phyloP scores from a whole-genome alignment of 2,113 vertebrate species.

The Galeopterus variegatus region DNA sequence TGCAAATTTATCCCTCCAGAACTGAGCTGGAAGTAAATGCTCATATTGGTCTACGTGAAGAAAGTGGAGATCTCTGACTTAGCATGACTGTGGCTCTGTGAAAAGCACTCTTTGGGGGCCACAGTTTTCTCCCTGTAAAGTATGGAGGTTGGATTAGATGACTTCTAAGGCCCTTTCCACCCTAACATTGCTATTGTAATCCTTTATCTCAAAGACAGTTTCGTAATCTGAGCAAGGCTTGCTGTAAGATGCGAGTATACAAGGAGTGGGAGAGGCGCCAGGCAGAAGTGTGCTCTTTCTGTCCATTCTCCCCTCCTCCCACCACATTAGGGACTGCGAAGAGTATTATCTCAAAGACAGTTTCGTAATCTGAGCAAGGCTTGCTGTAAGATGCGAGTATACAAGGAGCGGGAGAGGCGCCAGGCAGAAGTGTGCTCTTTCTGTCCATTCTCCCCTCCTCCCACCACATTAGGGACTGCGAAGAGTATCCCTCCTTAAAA shows the following conservation, averaged over 20 bases:
- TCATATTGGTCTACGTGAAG: not conserved
- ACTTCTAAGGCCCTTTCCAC: not conserved
- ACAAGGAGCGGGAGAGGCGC: not conserved
- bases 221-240: not conserved
- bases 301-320: not conserved
- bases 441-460: not conserved
- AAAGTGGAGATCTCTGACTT: not conserved
- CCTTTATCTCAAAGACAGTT: constrained; percentile 23
- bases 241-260: not conserved
- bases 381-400: not conserved
- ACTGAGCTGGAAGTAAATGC: not conserved
- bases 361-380: not conserved
- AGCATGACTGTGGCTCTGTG: not conserved
- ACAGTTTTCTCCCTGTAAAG: not conserved
- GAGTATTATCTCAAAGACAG: not conserved
- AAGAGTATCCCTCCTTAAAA: not conserved
- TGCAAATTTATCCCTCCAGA: not conserved
- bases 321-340: not conserved
- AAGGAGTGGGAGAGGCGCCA: not conserved
- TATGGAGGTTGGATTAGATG: not conserved
- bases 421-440: too few relatives aligned
- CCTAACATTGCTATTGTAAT: not conserved
- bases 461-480: not conserved
- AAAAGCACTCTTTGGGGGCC: not conserved
- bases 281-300: too few relatives aligned